Evolutionary conservation across 2,797 vertebrate genomes (phyloP), one percentile per base, ranked within the genome.

Genomic region (Galago senegalensis): DNA sequence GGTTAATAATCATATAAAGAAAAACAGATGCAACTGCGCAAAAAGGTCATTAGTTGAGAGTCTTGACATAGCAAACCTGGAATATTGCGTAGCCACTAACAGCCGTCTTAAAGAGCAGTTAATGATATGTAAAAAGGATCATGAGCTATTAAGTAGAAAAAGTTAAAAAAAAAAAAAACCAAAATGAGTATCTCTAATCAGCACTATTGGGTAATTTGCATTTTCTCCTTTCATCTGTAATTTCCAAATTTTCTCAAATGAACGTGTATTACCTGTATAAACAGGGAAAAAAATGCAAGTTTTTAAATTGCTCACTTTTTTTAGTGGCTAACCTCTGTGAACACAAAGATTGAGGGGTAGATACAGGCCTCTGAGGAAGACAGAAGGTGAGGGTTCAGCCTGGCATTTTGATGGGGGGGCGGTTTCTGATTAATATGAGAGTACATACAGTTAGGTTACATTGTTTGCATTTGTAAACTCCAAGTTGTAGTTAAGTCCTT

Each of bases 191-290:
- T 76, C 70, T 84, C 76, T 60, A 95, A 91, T 69, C 76, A 75
- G 34, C 90, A 65, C 31, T 73, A 89, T 11, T 69, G 31, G 69
- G 0, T 72, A 80, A 65, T 87, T 49, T 69, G 21, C 31, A 94
- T 80, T 93, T 85, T 93, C 77, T 82, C 63, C 43, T 95, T 95
- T 96, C 65, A 86, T 69, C 60, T 92, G 31, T 92, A 97, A 88
- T 92, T 91, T 97, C 81, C 87, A 93, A 85, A 85, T 93, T 89
- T 86, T 95, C 70, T 77, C 67, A 94, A 94, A 87, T 69, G 27
- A 91, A 43, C 40, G 91, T 60, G 70, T 73, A 73, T 75, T 96
- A 46, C 31, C 56, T 72, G 5, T 65, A 69, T 60, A 95, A 95
- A 93, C 7, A 14, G 58, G 20, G 70, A 75, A 92, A 91, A 84